Evolutionary conservation across 2,113 vertebrate species (phyloP).

Genomic region (Actenoides lindsayi): DNA sequence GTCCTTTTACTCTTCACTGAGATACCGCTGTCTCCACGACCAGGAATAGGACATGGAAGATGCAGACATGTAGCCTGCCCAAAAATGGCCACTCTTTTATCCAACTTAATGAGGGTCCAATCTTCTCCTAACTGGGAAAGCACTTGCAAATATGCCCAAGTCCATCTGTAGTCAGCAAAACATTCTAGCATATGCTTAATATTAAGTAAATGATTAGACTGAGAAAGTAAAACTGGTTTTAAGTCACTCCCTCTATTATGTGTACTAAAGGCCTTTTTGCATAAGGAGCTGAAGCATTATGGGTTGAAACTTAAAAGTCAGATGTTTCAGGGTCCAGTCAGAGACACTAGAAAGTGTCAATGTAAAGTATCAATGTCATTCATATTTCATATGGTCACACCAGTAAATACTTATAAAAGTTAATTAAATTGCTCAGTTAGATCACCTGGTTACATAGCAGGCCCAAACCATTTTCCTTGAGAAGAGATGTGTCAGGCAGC

Average conservation of each 20-base stretch:
- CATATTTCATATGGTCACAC: neutral
- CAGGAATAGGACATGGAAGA: neutral
- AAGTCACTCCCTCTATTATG: neutral
- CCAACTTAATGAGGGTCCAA: neutral
- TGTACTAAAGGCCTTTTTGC: neutral
- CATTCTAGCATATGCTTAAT: neutral
- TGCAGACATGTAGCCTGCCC: neutral
- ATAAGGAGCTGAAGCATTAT: neutral
- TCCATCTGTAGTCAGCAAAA: neutral
- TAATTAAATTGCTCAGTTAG: neutral
- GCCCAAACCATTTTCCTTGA: neutral
- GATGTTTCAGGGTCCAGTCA: neutral
- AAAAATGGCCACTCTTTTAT: neutral
- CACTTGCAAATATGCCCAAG: neutral
- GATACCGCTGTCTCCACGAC: neutral
- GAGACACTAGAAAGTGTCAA: neutral
- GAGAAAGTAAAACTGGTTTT: neutral
- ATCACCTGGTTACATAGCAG: neutral
- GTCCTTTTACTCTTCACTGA: neutral
- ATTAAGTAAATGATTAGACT: neutral
- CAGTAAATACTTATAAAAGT: neutral
- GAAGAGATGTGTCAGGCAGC: neutral
- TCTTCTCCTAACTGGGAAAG: neutral
- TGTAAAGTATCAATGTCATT: neutral
- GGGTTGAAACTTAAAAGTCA: neutral